These are phyloP conservation scores for Synergus japonicus DNA, from an alignment of 2,888 invertebrate species.

Conservation along the genomic window DNA sequence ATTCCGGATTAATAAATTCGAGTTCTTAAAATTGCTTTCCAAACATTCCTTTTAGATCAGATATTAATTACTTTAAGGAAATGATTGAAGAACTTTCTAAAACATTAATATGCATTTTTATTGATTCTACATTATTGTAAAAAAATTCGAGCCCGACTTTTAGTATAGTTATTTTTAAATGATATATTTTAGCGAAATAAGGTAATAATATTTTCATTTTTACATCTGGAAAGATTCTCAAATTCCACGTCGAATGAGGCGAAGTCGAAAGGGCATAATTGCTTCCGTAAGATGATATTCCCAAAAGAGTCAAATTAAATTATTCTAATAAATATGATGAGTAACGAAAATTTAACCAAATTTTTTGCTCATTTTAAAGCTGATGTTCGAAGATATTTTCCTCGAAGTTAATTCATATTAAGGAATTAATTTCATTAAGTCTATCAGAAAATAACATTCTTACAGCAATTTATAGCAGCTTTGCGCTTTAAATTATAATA, in stretches of 20 bases:
- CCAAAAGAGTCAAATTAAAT: neutral
- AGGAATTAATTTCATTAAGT: neutral
- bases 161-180: neutral
- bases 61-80: neutral
- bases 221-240: neutral
- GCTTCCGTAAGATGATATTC: neutral
- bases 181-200: neutral
- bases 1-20: neutral
- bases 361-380: neutral
- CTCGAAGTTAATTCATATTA: neutral
- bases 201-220: neutral
- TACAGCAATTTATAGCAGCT: neutral
- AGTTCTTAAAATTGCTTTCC: neutral
- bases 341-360: neutral
- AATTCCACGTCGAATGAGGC: neutral
- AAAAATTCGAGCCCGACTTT: neutral
- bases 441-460: neutral
- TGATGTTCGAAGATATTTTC: neutral
- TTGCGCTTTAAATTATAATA: neutral
- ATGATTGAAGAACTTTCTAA: neutral
- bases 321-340: neutral
- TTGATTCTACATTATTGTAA: too few relatives aligned
- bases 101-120: too few relatives aligned
- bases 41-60: neutral
- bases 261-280: neutral